These are phyloP conservation scores for Cervus canadensis DNA, from an alignment of 2,113 vertebrate genomes.

Conservation along the genomic window DNA sequence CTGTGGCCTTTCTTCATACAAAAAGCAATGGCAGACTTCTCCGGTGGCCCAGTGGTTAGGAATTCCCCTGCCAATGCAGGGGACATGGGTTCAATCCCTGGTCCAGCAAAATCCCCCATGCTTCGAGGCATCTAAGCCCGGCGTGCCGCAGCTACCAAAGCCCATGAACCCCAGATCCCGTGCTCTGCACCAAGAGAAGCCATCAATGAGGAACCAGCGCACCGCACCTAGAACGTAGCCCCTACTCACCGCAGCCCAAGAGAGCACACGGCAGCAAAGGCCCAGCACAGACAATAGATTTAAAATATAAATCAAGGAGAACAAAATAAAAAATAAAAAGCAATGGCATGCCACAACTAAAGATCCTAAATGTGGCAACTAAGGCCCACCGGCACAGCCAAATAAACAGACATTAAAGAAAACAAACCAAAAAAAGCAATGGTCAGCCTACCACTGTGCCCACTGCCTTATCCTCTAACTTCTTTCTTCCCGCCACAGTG, in stretches of 20 bases:
- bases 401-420: neutral
- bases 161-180: neutral
- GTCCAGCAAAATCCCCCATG: neutral
- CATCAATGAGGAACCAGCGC: neutral
- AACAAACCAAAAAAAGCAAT: neutral
- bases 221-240: neutral
- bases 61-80: neutral
- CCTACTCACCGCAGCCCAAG: neutral
- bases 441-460: neutral
- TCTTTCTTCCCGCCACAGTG: neutral
- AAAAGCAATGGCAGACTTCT: neutral
- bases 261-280: neutral
- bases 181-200: neutral
- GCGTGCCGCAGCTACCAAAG: fast-evolving
- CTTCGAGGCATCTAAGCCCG: neutral
- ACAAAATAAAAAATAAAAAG: neutral
- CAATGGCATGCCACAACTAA: neutral
- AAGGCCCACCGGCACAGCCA: neutral
- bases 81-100: neutral
- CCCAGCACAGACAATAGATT: neutral
- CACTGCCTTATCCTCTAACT: neutral
- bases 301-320: neutral
- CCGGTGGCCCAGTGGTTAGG: neutral
- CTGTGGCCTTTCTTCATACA: neutral
- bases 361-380: neutral